phyloP scores from a whole-genome alignment of 1,140 invertebrate species.

The Drosophila pseudoobscura region DNA sequence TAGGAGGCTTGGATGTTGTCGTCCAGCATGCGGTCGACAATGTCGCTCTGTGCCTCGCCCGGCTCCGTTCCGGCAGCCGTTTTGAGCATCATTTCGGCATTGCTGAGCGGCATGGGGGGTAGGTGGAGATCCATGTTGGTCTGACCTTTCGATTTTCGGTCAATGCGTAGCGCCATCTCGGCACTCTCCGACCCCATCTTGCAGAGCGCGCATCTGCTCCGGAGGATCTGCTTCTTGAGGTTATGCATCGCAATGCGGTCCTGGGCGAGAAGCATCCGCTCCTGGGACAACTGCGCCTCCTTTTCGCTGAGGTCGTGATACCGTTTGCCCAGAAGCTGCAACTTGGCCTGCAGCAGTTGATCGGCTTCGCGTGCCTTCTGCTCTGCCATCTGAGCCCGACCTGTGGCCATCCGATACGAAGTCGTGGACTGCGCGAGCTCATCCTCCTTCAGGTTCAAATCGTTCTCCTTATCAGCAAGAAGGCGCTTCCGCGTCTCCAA shows the following conservation, averaged over 20 bases:
- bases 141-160: conserved; percentile 1
- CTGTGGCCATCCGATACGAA: conserved; percentile 65
- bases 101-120: conserved; percentile 11
- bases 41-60: conserved; percentile 31
- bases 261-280: conserved; percentile 68
- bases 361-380: conserved; percentile 76
- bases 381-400: conserved; percentile 71
- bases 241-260: conserved; percentile 74
- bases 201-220: conserved; percentile 72
- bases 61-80: not conserved
- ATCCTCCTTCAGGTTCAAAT: conserved; percentile 75
- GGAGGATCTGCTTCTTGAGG: conserved; percentile 56
- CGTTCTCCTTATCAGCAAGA: conserved; percentile 81
- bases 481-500: conserved; percentile 83
- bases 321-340: conserved; percentile 66
- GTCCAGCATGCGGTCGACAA: conserved; percentile 76
- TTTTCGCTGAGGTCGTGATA: conserved; percentile 65
- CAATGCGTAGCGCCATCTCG: conserved; percentile 36
- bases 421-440: conserved; percentile 70
- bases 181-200: conserved; percentile 68
- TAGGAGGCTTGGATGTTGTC: conserved; percentile 76
- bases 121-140: not conserved
- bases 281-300: conserved; percentile 75
- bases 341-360: conserved; percentile 68
- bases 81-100: conserved; percentile 17